Conservation (phyloP, 1,140 invertebrate genomes). For the Eriosoma lanigerum region DNA sequence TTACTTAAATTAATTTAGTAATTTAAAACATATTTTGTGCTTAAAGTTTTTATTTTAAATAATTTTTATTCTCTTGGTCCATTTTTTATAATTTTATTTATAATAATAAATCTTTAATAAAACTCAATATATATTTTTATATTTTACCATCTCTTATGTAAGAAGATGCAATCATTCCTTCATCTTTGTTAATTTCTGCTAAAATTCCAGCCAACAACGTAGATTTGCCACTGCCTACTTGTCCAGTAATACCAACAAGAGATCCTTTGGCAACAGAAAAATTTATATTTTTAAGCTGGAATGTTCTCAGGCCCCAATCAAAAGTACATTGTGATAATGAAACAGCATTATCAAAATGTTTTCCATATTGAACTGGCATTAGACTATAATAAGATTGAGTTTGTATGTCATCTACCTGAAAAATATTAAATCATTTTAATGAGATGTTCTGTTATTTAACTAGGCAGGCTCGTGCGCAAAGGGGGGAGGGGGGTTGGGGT, state of each 20-base stretch:
- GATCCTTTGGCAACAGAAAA: slow-evolving; percentile 65
- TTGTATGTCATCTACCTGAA: slow-evolving; percentile 53
- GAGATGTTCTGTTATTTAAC: no score
- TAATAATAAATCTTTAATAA: no score
- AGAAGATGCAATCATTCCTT: slow-evolving; percentile 66
- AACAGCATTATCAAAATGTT: slow-evolving; percentile 55
- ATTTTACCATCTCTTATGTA: slow-evolving; percentile 64
- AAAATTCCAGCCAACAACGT: slow-evolving; percentile 73
- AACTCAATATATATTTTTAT: no score
- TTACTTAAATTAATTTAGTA: no score
- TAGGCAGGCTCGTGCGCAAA: no score
- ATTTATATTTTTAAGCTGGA: slow-evolving; percentile 63
- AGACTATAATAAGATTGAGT: slow-evolving; percentile 54
- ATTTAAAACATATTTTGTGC: no score
- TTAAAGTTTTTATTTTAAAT: no score
- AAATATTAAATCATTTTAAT: no score
- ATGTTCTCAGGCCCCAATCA: slow-evolving; percentile 60
- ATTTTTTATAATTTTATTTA: no score
- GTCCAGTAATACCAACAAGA: slow-evolving; percentile 71
- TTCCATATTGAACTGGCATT: slow-evolving; percentile 52
- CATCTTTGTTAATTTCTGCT: slow-evolving; percentile 70
- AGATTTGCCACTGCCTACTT: slow-evolving; percentile 77
- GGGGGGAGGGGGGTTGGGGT: no score
- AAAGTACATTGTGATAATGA: slow-evolving; percentile 58
- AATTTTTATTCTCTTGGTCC: no score